Evolutionary conservation across 2,113 vertebrate genomes (phyloP).

Genomic region (Pampusana beccarii): DNA sequence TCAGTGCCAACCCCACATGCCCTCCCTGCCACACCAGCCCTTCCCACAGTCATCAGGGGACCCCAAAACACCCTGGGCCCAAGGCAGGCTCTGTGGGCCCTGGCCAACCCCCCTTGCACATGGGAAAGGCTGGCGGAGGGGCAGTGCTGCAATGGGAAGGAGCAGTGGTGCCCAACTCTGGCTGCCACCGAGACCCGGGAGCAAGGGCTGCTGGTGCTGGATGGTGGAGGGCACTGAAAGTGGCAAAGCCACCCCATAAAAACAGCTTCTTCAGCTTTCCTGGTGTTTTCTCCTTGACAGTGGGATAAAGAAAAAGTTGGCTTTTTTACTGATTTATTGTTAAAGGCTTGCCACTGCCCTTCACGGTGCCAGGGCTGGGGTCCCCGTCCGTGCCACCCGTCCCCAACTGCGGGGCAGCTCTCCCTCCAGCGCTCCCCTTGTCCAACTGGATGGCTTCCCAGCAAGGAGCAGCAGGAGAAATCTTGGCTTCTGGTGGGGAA

Average conservation of each 20-base stretch:
- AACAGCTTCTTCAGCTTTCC: not conserved
- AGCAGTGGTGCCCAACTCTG: not conserved
- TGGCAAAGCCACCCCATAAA: not conserved
- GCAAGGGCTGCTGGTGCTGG: not conserved
- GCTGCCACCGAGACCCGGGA: not conserved
- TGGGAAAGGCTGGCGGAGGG: not conserved
- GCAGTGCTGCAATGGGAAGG: not conserved
- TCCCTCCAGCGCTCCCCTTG: not conserved
- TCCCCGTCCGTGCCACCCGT: not conserved
- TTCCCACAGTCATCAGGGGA: not conserved
- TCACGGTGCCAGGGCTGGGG: not conserved
- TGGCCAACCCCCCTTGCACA: not conserved
- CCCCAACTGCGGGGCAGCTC: not conserved
- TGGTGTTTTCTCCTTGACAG: accelerated
- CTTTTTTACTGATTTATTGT: not conserved
- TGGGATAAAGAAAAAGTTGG: not conserved
- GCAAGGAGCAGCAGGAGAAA: conserved; percentile 58
- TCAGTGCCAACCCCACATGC: accelerated
- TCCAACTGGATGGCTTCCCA: conserved; percentile 17
- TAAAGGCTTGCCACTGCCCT: not conserved
- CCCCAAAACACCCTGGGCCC: not conserved
- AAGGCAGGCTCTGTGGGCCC: not conserved
- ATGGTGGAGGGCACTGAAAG: not conserved
- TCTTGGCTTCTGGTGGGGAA: conserved; percentile 42
- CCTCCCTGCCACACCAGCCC: not conserved